Percentiles rank a stretch among this genome's conserved stretches.
Evolutionary conservation across 2,888 invertebrate species (phyloP).

Genomic region (Orthonevra nobilis): DNA sequence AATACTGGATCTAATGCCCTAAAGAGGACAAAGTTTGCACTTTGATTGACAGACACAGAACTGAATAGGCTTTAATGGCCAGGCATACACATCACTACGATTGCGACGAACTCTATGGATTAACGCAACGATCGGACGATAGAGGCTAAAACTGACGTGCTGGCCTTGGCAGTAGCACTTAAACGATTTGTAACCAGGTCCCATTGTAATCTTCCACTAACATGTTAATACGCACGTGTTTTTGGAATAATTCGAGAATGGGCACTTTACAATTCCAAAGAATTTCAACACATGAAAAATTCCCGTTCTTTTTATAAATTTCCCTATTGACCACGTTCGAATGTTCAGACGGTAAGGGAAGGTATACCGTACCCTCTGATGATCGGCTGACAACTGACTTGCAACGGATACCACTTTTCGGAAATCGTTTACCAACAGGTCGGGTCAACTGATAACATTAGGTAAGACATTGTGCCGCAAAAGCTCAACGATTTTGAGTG

Average conservation of each 20-base stretch:
- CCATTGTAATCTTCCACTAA: slow-evolving; percentile 6
- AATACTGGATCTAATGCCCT: slow-evolving; percentile 9
- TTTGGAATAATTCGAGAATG: too few species aligned
- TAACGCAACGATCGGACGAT: slow-evolving; percentile 19
- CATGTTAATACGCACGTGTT: too few species aligned
- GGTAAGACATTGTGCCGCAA: slow-evolving; percentile 23
- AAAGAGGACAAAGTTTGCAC: slow-evolving; percentile 8
- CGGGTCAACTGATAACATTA: slow-evolving; percentile 55
- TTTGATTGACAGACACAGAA: slow-evolving; percentile 34
- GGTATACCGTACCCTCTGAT: slow-evolving; percentile 49
- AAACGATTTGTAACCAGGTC: background rate
- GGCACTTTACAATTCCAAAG: too few species aligned
- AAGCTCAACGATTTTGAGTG: slow-evolving; percentile 38
- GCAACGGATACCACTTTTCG: slow-evolving; percentile 34
- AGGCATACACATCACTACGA: background rate
- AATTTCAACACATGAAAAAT: background rate
- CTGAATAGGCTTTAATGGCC: slow-evolving; percentile 17
- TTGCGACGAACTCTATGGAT: slow-evolving; percentile 4
- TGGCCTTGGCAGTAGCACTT: slow-evolving; percentile 8
- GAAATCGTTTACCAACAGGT: slow-evolving; percentile 60
- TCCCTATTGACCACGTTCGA: background rate
- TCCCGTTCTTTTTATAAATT: slow-evolving; percentile 21
- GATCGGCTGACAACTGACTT: slow-evolving; percentile 58
- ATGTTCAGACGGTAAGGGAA: slow-evolving; percentile 8
- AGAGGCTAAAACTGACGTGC: slow-evolving; percentile 3